These are phyloP conservation scores for Eucriotettix oculatus DNA, from an alignment of 2,888 invertebrate species.

Conservation along the genomic window DNA sequence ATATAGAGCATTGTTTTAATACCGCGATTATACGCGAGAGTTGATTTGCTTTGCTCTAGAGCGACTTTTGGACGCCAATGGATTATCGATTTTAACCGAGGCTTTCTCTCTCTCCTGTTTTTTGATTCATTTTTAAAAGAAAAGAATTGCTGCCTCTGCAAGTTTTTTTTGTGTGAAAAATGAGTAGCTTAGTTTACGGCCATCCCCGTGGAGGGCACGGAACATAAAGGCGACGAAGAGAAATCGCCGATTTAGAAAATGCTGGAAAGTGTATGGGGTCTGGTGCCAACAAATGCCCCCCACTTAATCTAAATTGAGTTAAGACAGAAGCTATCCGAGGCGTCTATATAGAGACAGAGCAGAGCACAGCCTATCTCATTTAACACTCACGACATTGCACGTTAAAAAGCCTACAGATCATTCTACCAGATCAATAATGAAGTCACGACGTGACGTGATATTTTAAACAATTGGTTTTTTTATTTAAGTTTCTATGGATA, in stretches of 20 bases:
- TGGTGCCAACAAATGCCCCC: neutral
- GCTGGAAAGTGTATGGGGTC: constrained; percentile 13
- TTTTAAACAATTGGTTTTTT: too few species aligned
- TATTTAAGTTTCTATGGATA: too few species aligned
- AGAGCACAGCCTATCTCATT: neutral
- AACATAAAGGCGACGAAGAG: constrained; percentile 8
- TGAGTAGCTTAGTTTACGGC: neutral
- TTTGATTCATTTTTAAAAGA: neutral
- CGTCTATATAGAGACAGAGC: neutral
- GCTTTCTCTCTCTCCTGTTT: too few species aligned
- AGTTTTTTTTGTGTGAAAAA: neutral
- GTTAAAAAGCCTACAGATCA: too few species aligned
- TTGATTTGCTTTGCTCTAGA: too few species aligned
- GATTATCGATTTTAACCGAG: too few species aligned
- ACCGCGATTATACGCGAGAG: too few species aligned
- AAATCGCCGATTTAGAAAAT: constrained; percentile 13
- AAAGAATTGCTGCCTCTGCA: neutral
- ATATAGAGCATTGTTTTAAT: too few species aligned
- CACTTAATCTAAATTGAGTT: neutral
- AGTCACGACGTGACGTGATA: too few species aligned
- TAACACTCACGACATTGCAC: too few species aligned
- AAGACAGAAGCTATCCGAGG: neutral
- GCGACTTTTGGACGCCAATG: too few species aligned
- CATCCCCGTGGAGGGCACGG: neutral
- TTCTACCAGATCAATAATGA: too few species aligned